Conservation (phyloP, 2,113 vertebrate species). For the Callorhinus ursinus region DNA sequence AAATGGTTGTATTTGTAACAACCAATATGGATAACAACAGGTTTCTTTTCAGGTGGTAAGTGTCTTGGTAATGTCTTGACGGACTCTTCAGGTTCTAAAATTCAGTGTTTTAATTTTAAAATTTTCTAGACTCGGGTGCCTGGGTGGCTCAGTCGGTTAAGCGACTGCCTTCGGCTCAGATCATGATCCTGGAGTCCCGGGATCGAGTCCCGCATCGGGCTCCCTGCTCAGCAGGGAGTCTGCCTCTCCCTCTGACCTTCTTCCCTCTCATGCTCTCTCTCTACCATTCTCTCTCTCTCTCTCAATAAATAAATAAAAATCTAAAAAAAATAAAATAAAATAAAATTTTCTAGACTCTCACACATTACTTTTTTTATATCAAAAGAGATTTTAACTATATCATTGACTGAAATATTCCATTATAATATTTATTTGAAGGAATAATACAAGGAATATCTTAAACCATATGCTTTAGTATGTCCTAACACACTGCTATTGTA, state of each 20-base stretch:
- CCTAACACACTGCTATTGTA: not conserved
- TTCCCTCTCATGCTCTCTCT: too few relatives aligned
- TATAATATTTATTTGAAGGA: slow-evolving; percentile 28
- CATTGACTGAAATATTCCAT: not conserved
- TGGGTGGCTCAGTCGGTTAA: too few relatives aligned
- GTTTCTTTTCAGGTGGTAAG: not conserved
- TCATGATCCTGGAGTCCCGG: too few relatives aligned
- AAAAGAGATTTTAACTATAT: slow-evolving; percentile 31
- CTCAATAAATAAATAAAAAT: too few relatives aligned
- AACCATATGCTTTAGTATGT: not conserved
- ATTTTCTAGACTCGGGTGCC: slow-evolving; percentile 1
- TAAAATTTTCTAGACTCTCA: not conserved
- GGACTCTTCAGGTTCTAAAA: not conserved
- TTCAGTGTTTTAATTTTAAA: not conserved
- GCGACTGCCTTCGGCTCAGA: too few relatives aligned
- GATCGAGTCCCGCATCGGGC: too few relatives aligned
- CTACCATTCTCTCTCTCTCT: too few relatives aligned
- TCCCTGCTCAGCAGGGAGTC: too few relatives aligned
- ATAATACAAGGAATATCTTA: not conserved
- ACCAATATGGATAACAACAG: not conserved
- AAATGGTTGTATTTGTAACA: slow-evolving; percentile 1
- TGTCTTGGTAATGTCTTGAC: not conserved
- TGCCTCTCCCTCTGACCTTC: too few relatives aligned
- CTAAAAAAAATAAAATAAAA: too few relatives aligned
- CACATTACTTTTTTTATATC: not conserved